Percentiles rank a stretch among this genome's conserved stretches.
These are phyloP conservation scores for Carpatolechia fugitivella DNA, from an alignment of 2,888 invertebrate genomes.

Conservation along the genomic window DNA sequence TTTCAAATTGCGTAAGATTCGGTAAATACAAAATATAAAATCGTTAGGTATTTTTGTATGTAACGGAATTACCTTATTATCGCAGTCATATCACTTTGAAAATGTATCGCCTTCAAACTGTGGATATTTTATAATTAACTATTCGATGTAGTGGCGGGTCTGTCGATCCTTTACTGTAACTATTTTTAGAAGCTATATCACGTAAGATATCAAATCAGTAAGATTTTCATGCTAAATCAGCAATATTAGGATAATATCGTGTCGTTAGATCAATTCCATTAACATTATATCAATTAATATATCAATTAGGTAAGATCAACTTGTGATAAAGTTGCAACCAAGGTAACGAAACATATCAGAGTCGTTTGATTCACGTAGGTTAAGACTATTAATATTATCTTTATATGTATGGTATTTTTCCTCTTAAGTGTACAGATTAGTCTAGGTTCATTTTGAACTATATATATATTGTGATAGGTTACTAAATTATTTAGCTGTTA, in stretches of 20 bases:
- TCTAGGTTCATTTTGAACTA: conserved; percentile 33
- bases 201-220: conserved; percentile 12
- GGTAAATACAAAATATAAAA: neutral
- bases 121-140: conserved; percentile 9
- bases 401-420: conserved; percentile 31
- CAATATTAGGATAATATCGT: conserved; percentile 56
- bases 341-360: conserved; percentile 87
- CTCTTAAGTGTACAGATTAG: conserved; percentile 49
- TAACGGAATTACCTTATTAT: neutral
- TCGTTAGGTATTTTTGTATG: conserved; percentile 1
- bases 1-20: neutral
- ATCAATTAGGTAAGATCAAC: conserved; percentile 71
- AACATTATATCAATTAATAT: conserved; percentile 47
- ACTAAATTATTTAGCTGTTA: conserved; percentile 23
- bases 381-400: conserved; percentile 37
- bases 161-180: neutral
- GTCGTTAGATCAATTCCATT: conserved; percentile 37
- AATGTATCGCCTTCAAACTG: conserved; percentile 14
- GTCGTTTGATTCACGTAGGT: conserved; percentile 82
- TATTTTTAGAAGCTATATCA: conserved; percentile 1
- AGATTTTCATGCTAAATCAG: conserved; percentile 49
- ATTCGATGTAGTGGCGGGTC: conserved; percentile 5
- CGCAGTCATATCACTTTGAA: conserved; percentile 7
- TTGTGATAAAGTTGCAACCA: conserved; percentile 83
- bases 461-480: conserved; percentile 22